Conservation (phyloP, 2,113 vertebrate genomes). For the Crypturellus undulatus region DNA sequence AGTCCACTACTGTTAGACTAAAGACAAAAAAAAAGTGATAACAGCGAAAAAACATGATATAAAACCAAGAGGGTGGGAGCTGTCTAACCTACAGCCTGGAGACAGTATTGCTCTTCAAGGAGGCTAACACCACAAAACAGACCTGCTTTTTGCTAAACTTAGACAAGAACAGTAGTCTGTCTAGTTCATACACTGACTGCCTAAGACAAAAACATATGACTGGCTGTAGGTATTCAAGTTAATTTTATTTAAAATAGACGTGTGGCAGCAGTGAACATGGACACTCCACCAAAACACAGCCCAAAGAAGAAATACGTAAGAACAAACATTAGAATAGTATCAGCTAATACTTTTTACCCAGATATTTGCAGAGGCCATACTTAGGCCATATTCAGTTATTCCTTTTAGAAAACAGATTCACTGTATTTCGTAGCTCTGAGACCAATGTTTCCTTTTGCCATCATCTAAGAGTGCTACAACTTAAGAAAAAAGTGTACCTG, state of each 20-base stretch:
- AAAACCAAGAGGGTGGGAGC: background rate
- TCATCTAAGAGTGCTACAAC: background rate
- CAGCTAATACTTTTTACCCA: background rate
- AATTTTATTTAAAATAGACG: background rate
- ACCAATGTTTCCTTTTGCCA: background rate
- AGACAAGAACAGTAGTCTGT: background rate
- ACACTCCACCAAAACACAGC: background rate
- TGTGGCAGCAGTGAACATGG: background rate
- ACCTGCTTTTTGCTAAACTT: background rate
- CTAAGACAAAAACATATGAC: background rate
- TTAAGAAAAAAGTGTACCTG: background rate
- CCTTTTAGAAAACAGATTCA: background rate
- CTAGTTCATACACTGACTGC: background rate
- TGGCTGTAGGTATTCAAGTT: background rate
- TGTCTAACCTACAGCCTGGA: background rate
- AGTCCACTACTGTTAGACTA: slow-evolving; percentile 95
- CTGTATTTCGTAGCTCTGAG: background rate
- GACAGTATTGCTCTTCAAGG: background rate
- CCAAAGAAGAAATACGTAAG: background rate
- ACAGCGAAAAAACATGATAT: background rate
- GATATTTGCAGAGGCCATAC: background rate
- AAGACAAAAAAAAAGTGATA: background rate
- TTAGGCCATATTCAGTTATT: background rate
- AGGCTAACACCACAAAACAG: background rate
- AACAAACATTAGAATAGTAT: background rate